Percentiles rank a stretch among this genome's conserved stretches.
Evolutionary conservation across 2,888 invertebrate genomes (phyloP).

Genomic region (Acanthococcus lagerstroemiae): DNA sequence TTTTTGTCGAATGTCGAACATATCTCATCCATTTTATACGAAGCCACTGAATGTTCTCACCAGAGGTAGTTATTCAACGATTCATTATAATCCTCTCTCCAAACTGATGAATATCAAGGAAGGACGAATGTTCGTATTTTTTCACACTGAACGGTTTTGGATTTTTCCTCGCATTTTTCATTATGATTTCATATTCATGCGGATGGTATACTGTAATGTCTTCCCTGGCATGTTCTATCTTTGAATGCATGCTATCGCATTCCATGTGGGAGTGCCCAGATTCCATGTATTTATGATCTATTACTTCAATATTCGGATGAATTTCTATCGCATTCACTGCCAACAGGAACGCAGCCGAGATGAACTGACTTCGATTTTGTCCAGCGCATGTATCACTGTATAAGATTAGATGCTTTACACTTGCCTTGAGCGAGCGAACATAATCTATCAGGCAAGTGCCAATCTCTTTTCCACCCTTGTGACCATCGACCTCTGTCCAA

Average conservation of each 20-base stretch:
- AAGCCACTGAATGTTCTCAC: neutral
- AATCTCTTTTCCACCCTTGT: slow-evolving; percentile 15
- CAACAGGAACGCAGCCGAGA: slow-evolving; percentile 33
- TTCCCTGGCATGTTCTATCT: slow-evolving; percentile 30
- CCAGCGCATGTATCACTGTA: slow-evolving; percentile 13
- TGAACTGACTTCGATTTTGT: slow-evolving; percentile 20
- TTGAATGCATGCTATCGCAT: slow-evolving; percentile 34
- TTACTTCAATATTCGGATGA: slow-evolving; percentile 25
- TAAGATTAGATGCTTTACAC: neutral
- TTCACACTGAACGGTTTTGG: neutral
- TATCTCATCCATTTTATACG: neutral
- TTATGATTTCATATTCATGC: neutral
- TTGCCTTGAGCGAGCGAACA: neutral
- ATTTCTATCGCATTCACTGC: slow-evolving; percentile 33
- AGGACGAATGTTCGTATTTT: neutral
- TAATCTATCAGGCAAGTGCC: slow-evolving; percentile 14
- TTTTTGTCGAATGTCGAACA: neutral
- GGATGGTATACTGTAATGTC: neutral
- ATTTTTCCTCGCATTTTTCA: neutral
- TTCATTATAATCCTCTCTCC: neutral
- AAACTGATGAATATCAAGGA: neutral
- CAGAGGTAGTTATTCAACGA: neutral
- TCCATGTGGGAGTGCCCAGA: slow-evolving; percentile 35
- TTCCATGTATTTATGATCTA: slow-evolving; percentile 37
- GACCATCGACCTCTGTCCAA: slow-evolving; percentile 1